phyloP scores from a whole-genome alignment of 2,113 vertebrate species.

The Rhipidura dahli region DNA sequence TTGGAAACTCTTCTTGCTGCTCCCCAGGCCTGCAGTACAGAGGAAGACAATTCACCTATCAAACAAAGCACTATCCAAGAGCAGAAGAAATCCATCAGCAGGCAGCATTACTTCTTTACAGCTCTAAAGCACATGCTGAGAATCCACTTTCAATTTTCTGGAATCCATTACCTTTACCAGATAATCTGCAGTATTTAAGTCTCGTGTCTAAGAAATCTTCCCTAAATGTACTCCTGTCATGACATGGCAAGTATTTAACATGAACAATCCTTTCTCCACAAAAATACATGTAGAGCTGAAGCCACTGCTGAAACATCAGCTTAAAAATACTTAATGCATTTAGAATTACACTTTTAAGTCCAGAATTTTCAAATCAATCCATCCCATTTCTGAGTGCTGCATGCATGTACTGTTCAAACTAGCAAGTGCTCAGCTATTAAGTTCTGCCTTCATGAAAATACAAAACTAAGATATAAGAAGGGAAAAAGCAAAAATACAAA shows the following conservation, averaged over 20 bases:
- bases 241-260: background rate
- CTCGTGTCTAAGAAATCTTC: background rate
- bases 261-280: background rate
- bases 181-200: background rate
- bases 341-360: background rate
- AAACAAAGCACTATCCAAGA: background rate
- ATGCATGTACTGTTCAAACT: background rate
- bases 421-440: background rate
- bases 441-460: background rate
- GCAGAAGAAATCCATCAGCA: background rate
- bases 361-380: background rate
- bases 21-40: conserved; percentile 88
- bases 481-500: background rate
- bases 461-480: background rate
- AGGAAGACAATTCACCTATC: background rate
- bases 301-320: background rate
- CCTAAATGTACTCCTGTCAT: background rate
- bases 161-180: background rate
- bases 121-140: background rate
- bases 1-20: conserved; percentile 97
- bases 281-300: background rate
- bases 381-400: background rate
- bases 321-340: background rate
- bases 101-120: background rate
- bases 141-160: background rate